phyloP scores from a whole-genome alignment of 2,888 invertebrate genomes.

The Hymenopus coronatus region DNA sequence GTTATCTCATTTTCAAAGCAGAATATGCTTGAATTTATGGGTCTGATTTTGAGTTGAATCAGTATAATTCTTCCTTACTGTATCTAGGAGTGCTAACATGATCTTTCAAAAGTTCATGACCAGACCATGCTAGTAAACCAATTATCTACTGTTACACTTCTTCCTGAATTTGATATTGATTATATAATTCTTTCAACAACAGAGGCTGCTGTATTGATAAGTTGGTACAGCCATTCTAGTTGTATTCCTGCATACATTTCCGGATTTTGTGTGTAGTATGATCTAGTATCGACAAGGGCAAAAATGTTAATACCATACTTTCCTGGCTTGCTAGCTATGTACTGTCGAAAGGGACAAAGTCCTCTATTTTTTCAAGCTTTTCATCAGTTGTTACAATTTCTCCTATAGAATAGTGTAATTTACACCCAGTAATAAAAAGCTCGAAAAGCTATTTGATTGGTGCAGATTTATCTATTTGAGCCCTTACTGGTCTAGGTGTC shows the following conservation, averaged over 20 bases:
- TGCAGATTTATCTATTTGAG: too few relatives aligned
- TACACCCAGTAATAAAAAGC: too few relatives aligned
- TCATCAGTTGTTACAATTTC: conserved; percentile 25
- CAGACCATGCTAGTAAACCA: background rate
- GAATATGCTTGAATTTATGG: background rate
- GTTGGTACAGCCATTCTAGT: conserved; percentile 1
- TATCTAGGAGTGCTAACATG: background rate
- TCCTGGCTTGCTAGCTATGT: conserved; percentile 5
- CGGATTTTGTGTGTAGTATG: background rate
- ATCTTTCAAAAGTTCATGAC: background rate
- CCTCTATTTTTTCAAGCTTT: conserved; percentile 1
- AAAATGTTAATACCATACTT: conserved; percentile 20
- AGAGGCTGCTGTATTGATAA: background rate
- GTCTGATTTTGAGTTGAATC: background rate
- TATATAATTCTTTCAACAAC: conserved; percentile 10
- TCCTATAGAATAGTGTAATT: too few relatives aligned
- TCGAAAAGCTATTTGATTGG: too few relatives aligned
- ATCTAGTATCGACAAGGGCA: conserved; percentile 6
- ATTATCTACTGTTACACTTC: conserved; percentile 1
- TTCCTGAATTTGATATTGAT: background rate
- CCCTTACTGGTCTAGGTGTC: too few relatives aligned
- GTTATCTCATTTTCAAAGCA: background rate
- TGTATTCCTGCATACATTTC: conserved; percentile 17
- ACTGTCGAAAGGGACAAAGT: conserved; percentile 16
- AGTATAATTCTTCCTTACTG: background rate